Conservation (phyloP, 2,888 invertebrate species). For the Campoletis raptor region DNA sequence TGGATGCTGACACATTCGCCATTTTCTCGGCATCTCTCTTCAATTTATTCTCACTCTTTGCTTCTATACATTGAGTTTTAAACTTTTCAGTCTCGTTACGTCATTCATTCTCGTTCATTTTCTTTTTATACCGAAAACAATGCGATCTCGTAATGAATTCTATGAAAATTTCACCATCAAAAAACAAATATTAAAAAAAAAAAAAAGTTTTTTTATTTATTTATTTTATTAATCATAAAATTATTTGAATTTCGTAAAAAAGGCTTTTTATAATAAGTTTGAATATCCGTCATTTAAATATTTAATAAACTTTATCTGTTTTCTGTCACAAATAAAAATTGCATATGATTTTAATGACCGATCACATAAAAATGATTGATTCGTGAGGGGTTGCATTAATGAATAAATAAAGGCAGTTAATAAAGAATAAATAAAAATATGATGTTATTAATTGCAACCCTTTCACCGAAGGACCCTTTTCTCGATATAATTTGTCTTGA, state of each 20-base stretch:
- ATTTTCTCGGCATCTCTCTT: conserved; percentile 39
- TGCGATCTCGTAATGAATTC: not conserved
- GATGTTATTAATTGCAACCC: not conserved
- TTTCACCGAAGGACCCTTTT: not conserved
- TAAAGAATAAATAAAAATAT: not conserved
- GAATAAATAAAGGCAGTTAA: not conserved
- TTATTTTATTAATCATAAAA: no score
- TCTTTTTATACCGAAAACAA: not conserved
- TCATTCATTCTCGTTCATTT: not conserved
- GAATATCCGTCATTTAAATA: no score
- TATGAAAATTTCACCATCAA: no score
- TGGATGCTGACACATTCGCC: conserved; percentile 57
- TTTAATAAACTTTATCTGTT: no score
- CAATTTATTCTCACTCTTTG: not conserved
- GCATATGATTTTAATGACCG: no score
- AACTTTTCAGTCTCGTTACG: not conserved
- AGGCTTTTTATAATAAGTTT: no score
- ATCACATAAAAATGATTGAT: no score
- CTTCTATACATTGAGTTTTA: not conserved
- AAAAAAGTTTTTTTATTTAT: no score
- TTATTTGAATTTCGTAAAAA: no score
- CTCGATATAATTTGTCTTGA: not conserved
- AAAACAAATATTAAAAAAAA: no score
- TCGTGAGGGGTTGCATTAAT: no score
- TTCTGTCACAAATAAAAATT: no score